These are phyloP conservation scores for Drosophila pruinosa DNA, from an alignment of 1,140 invertebrate species.

Conservation along the genomic window DNA sequence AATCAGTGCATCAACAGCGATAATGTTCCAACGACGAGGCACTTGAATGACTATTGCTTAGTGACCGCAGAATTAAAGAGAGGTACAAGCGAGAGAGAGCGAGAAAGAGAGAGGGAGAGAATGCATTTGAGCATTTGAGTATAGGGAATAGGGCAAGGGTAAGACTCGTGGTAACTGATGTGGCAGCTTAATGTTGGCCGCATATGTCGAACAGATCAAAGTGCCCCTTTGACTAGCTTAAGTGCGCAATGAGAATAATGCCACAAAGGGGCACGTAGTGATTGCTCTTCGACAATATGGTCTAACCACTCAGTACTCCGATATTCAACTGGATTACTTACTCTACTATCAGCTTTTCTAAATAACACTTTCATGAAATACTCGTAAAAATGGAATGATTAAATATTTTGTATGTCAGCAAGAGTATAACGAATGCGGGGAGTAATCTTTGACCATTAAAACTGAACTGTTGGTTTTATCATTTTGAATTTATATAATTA, in stretches of 20 bases:
- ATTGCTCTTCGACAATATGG: neutral
- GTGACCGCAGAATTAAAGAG: slow-evolving; percentile 51
- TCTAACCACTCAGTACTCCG: neutral
- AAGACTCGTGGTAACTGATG: neutral
- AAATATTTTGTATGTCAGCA: neutral
- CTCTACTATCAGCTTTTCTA: neutral
- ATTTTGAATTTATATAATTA: no score
- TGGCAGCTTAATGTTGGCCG: slow-evolving; percentile 25
- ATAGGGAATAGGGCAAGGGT: neutral
- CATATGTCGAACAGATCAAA: slow-evolving; percentile 59
- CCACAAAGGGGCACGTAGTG: slow-evolving; percentile 49
- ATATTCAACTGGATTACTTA: slow-evolving; percentile 20
- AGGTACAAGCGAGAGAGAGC: neutral
- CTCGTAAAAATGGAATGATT: slow-evolving; percentile 24
- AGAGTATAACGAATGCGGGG: slow-evolving; percentile 48
- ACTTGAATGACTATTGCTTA: slow-evolving; percentile 57
- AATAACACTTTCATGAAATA: no score
- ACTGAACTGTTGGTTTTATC: no score
- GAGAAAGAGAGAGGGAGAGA: neutral
- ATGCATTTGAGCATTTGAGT: neutral
- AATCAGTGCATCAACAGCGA: slow-evolving; percentile 68
- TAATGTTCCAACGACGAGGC: slow-evolving; percentile 58
- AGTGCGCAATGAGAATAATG: slow-evolving; percentile 62
- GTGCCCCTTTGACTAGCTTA: slow-evolving; percentile 64
- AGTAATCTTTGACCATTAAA: no score